A percentile compares a stretch with the other conserved stretches of the same genome.
Conservation (phyloP, 2,113 vertebrate species). For the Ellobius talpinus region DNA sequence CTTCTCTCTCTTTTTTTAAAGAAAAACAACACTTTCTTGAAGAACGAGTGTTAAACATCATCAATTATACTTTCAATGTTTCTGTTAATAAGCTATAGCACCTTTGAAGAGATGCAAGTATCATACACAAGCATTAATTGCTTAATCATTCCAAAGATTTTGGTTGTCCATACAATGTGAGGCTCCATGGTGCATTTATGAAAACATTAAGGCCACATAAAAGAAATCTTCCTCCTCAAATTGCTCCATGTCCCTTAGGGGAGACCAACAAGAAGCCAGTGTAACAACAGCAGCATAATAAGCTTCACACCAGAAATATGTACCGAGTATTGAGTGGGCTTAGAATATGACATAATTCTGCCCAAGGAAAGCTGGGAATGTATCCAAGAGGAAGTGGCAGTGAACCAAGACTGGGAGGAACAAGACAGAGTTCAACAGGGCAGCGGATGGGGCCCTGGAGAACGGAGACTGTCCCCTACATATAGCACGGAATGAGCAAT, state of each 20-base stretch:
- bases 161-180: conserved; percentile 43
- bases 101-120: background rate
- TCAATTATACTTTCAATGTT: conserved; percentile 6
- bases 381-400: conserved; percentile 57
- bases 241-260: conserved; percentile 32
- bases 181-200: background rate
- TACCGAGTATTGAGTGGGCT: conserved; percentile 31
- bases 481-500: background rate
- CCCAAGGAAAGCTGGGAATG: conserved; percentile 6
- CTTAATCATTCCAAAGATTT: conserved; percentile 38
- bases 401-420: conserved; percentile 29
- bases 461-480: background rate
- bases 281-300: background rate
- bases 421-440: background rate
- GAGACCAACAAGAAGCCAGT: conserved; percentile 32
- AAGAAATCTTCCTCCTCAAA: conserved; percentile 19
- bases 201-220: conserved; percentile 32
- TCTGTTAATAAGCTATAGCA: background rate
- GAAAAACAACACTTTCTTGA: conserved; percentile 17
- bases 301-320: background rate
- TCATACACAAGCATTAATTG: background rate
- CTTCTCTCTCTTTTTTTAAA: background rate
- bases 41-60: background rate
- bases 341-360: background rate
- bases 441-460: background rate